phyloP scores from a whole-genome alignment of 2,888 invertebrate species.

The Aporophyla nigra region DNA sequence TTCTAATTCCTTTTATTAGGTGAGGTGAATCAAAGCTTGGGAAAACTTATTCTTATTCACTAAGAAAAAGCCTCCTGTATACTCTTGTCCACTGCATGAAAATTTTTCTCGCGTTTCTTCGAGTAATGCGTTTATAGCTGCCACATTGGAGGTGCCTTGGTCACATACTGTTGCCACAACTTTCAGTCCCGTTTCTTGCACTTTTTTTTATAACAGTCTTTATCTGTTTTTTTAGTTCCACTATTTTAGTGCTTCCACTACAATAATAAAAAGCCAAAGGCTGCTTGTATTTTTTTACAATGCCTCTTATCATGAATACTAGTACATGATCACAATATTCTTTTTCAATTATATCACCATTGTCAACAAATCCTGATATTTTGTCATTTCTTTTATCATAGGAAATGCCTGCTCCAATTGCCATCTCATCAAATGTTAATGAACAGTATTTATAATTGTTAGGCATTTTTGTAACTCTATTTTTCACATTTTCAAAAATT shows the following conservation, averaged over 20 bases:
- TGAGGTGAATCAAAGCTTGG: neutral
- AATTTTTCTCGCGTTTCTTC: neutral
- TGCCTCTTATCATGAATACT: slow-evolving; percentile 9
- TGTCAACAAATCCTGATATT: no score
- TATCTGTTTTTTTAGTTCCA: neutral
- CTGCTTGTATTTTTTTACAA: slow-evolving; percentile 8
- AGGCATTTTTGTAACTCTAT: no score
- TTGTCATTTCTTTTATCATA: no score
- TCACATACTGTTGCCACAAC: neutral
- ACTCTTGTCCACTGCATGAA: neutral
- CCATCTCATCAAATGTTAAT: no score
- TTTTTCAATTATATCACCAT: neutral
- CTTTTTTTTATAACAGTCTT: neutral
- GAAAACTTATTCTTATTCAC: neutral
- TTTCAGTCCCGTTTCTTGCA: slow-evolving; percentile 15
- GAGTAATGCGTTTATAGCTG: neutral
- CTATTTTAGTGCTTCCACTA: slow-evolving; percentile 1
- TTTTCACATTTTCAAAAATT: no score
- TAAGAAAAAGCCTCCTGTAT: neutral
- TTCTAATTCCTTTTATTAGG: slow-evolving; percentile 4
- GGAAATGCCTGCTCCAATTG: no score
- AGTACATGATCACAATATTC: slow-evolving; percentile 2
- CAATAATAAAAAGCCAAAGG: no score
- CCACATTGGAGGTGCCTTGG: neutral
- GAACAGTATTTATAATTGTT: no score